Conservation (phyloP, 2,113 vertebrate genomes). For the Hepsetus odoe region DNA sequence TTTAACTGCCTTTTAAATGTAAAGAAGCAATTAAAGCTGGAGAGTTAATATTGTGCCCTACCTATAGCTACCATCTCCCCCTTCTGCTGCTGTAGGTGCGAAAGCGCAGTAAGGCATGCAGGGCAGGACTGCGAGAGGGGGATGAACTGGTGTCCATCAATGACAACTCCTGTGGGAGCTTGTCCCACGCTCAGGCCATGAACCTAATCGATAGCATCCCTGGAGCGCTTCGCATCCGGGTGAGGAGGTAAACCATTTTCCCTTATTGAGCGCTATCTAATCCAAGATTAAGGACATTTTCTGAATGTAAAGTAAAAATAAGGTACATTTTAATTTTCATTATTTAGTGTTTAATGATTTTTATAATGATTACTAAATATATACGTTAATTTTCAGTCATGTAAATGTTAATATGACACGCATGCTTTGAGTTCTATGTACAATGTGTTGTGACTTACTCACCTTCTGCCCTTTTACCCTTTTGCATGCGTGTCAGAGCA, state of each 20-base stretch:
- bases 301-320: no score
- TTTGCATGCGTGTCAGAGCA: conserved; percentile 62
- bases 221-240: conserved; percentile 79
- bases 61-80: not conserved
- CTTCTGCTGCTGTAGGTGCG: conserved; percentile 81
- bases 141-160: conserved; percentile 94
- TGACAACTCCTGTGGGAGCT: conserved; percentile 82
- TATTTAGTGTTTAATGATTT: no score
- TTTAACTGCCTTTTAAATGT: no score
- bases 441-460: not conserved
- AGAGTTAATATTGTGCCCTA: not conserved
- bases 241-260: conserved; percentile 84
- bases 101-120: conserved; percentile 94
- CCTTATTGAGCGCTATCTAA: no score
- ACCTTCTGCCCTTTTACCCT: conserved; percentile 13
- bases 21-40: not conserved
- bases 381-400: not conserved
- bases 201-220: conserved; percentile 89
- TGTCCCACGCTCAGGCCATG: conserved; percentile 95
- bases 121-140: conserved; percentile 88
- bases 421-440: no score
- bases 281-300: no score
- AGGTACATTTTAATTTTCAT: no score
- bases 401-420: not conserved
- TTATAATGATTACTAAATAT: no score